Conservation (phyloP, 2,888 invertebrate genomes). For the Chrysolina oricalcia region DNA sequence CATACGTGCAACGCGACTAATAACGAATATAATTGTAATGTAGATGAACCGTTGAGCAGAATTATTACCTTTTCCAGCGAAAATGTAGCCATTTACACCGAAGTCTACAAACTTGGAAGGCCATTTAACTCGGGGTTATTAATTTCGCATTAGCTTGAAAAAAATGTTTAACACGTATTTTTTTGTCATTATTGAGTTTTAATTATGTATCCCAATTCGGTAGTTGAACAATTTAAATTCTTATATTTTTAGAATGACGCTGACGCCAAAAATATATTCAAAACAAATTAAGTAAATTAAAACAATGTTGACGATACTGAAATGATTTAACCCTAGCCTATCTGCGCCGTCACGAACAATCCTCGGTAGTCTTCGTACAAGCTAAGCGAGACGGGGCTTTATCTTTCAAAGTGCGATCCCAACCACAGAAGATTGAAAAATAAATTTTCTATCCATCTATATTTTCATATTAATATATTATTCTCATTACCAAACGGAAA, state of each 20-base stretch:
- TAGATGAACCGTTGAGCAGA: conserved; percentile 43
- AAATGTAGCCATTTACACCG: conserved; percentile 52
- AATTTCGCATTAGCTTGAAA: conserved; percentile 52
- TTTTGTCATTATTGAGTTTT: conserved; percentile 45
- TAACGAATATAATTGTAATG: conserved; percentile 21
- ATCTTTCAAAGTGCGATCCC: too few relatives aligned
- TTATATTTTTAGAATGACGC: not conserved
- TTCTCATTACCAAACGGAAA: too few relatives aligned
- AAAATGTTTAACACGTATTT: conserved; percentile 51
- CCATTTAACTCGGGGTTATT: conserved; percentile 52
- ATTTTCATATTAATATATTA: too few relatives aligned
- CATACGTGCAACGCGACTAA: conserved; percentile 43
- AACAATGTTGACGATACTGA: not conserved
- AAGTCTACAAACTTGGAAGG: conserved; percentile 54
- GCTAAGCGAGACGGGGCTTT: too few relatives aligned
- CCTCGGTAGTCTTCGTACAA: too few relatives aligned
- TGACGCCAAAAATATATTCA: not conserved
- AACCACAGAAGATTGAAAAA: too few relatives aligned
- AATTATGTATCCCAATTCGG: conserved; percentile 38
- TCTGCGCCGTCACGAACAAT: too few relatives aligned
- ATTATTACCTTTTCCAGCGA: conserved; percentile 53
- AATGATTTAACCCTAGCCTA: too few relatives aligned
- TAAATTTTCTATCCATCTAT: too few relatives aligned
- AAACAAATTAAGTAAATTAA: too few relatives aligned
- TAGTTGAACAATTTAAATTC: conserved; percentile 12